Evolutionary conservation across 2,888 invertebrate genomes (phyloP).

Genomic region (Rhagonycha lutea): DNA sequence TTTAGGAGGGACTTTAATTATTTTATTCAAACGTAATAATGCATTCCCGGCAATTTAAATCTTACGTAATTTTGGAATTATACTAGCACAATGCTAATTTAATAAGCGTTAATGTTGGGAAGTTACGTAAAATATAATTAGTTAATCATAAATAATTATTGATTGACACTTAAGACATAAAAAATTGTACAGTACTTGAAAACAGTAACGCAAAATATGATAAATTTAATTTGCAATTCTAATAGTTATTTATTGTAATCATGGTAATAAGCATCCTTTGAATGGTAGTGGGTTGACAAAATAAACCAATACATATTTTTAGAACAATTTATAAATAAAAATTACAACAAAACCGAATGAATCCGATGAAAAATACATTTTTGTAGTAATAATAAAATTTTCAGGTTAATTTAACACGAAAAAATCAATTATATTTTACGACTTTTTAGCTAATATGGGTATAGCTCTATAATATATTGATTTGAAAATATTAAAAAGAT

Average conservation of each 20-base stretch:
- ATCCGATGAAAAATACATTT: too few species aligned
- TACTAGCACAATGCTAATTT: background rate
- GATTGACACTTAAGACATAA: background rate
- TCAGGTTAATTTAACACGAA: too few species aligned
- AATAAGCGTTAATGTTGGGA: background rate
- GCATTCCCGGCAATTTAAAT: background rate
- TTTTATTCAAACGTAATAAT: background rate
- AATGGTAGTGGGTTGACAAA: background rate
- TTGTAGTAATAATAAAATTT: too few species aligned
- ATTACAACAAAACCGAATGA: background rate
- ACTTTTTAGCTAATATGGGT: too few species aligned
- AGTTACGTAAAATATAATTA: background rate
- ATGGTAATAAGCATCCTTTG: background rate
- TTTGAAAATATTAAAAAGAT: too few species aligned
- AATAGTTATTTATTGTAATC: background rate
- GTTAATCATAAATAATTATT: background rate
- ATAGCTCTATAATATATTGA: too few species aligned
- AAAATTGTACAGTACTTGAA: background rate
- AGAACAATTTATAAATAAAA: background rate
- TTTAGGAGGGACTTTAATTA: background rate
- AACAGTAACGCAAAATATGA: background rate
- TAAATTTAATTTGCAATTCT: background rate
- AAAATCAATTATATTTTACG: too few species aligned
- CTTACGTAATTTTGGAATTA: background rate
- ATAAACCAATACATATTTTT: background rate